A percentile compares a stretch with the other conserved stretches of the same genome.
These are phyloP conservation scores for Catostylus mosaicus DNA, from an alignment of 30 jellyfish, hydroid and myxozoan genomes.

Conservation along the genomic window DNA sequence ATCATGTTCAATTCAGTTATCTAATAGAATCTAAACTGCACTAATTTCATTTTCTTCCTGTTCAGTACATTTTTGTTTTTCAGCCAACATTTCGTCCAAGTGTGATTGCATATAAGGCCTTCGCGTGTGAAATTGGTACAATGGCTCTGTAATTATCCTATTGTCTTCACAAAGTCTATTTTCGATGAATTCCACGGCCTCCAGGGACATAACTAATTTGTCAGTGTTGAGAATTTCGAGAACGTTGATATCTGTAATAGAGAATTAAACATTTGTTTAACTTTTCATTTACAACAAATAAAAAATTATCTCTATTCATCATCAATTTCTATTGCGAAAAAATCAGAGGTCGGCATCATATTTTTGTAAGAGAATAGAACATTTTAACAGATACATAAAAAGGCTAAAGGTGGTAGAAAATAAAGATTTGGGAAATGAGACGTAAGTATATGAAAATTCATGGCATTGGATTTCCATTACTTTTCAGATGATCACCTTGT, in stretches of 20 bases:
- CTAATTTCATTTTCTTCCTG: neutral
- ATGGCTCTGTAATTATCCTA: conserved; percentile 86
- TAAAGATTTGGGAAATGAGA: no score
- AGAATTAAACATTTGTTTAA: no score
- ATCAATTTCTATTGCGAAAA: no score
- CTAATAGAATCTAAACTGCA: neutral
- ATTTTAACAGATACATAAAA: no score
- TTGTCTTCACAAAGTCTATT: conserved; percentile 93
- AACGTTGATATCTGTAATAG: conserved; percentile 81
- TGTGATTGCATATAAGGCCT: conserved; percentile 41
- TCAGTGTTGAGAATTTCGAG: conserved; percentile 81
- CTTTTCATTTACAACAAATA: no score
- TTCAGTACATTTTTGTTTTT: neutral
- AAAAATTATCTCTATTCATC: no score
- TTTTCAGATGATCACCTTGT: no score
- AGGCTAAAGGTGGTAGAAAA: no score
- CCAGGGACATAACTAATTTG: conserved; percentile 83
- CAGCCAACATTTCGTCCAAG: conserved; percentile 29
- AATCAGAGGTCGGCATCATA: no score
- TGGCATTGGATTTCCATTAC: no score
- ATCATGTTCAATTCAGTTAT: neutral
- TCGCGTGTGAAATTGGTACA: conserved; percentile 60
- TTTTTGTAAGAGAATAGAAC: no score
- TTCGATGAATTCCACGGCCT: conserved; percentile 87
- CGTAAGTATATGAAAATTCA: no score